Evolutionary conservation across 2,888 invertebrate genomes (phyloP), one percentile per base, ranked within the genome.

Genomic region (Chloromyia formosa): DNA sequence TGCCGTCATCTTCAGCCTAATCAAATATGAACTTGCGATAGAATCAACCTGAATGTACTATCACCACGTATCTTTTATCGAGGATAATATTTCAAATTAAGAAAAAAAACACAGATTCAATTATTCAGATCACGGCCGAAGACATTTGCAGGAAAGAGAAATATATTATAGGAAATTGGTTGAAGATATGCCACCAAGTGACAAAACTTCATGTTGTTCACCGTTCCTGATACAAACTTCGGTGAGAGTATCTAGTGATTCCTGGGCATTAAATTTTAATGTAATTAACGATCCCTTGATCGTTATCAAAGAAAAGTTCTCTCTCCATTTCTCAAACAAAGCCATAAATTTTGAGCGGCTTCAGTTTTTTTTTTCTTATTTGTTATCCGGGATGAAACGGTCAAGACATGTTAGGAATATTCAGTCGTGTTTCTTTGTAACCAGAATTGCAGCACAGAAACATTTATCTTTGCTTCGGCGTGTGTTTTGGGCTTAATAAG

Each of bases 281-380:
- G 56, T 71, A 71, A 71, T 71, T 71, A 71, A 35, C 58, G 71
- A 56, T 71, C 71, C 56, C 58, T 58, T 53, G 71, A 71, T 71
- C 12, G 58, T 71, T 71, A 71, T 71, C 71, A 16, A 7, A 16
- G 18, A 42, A 71, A 16, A 71, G 20, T 58, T 16, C 42, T 27
- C 42, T 27, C 53, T 71, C 45, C 71, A 71, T 71, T 40, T 35
- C 22, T 40, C 58, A 35, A 71, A 71, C 56, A 40, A 56, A 71
- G 71, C 56, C 71, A 71, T 71, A 58, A 58, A 71, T 71, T 58
- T 56, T 22, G 42, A 58, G 10, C 42, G 2, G 40, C 18, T 71
- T 69, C 20, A 71, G 35, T 20, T 56, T 18, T 49, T 12, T 49
- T 49, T 35, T 35, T 35, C 7, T 35, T 35, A 7, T 35, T 35